Base-by-base conservation (phyloP, 2,113 vertebrate genomes). In the Gulo gulo region DNA sequence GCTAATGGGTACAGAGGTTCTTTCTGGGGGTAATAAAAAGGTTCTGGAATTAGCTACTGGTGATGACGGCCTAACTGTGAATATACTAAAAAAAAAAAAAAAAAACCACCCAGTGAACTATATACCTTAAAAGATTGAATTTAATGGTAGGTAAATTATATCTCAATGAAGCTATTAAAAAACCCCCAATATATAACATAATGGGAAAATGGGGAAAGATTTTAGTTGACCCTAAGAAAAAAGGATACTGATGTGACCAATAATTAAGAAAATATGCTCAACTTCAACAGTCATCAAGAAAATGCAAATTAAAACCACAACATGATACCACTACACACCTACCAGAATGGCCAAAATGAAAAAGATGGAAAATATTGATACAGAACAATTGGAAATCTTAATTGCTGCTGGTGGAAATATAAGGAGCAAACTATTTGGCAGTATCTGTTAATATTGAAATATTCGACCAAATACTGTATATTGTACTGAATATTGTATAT, bases 201-300 rank as follows among this genome's bases (percentile, higher is more conserved):
- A 79, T 6, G 73, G 65, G 69, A 24, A 96, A 95, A 82, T 59
- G 5, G 50, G 6, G 36, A 82, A 78, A 87, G 39, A 39, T 29
- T 80, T 88, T 61, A 80, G 63, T 52, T 87, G 85, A 95, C 15
- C 57, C 23, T 83, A 71, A 93, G 59, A 74, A 71, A 97, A 91
- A 20, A 91, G 18, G 47, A 65, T 85, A 88, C 2, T 55, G 31
- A 94, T 85, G 34, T 95, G 9, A 47, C n/a, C 45, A 95, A 61
- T 76, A 83, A 82, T 63, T 65, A 94, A 7, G 31, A 92, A 92
- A 85, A 89, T 71, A 10, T 78, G 31, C 15, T 94, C 59, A 85
- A 94, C 29, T 88, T 89, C 13, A 78, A 74, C 0, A n/a, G 50
- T n/a, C 34, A 80, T 52, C 31, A 91, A 82, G 61, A 71, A 95